Conservation (phyloP, 2,888 invertebrate genomes). For the Argynnis bischoffii region DNA sequence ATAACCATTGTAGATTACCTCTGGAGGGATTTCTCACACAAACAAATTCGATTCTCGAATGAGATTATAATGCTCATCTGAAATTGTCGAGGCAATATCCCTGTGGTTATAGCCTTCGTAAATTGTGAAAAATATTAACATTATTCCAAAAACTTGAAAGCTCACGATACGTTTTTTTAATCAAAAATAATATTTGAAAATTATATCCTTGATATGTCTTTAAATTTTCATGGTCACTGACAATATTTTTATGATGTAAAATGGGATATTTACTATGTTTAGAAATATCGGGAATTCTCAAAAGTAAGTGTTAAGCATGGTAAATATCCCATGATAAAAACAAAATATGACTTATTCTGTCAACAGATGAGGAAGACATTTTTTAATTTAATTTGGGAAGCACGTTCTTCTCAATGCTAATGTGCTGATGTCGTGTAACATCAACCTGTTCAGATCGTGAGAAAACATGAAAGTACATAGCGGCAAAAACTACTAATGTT, state of each 20-base stretch:
- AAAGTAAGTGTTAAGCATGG: too few relatives aligned
- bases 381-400: conserved; percentile 4
- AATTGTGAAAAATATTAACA: conserved; percentile 39
- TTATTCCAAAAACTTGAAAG: conserved; percentile 14
- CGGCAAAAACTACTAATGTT: conserved; percentile 42
- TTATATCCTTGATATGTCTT: neutral
- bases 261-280: too few relatives aligned
- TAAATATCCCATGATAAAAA: too few relatives aligned
- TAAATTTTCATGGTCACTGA: too few relatives aligned
- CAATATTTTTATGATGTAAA: too few relatives aligned
- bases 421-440: conserved; percentile 7
- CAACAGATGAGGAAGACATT: neutral
- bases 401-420: conserved; percentile 1
- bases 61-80: conserved; percentile 64
- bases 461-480: conserved; percentile 37
- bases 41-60: conserved; percentile 72
- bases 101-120: conserved; percentile 37
- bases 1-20: conserved; percentile 46
- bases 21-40: conserved; percentile 68
- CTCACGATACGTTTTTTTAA: too few relatives aligned
- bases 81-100: conserved; percentile 52
- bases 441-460: conserved; percentile 28
- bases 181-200: neutral
- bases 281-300: too few relatives aligned
- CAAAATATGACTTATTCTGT: neutral